A percentile compares a stretch with the other conserved stretches of the same genome.
Evolutionary conservation across 1,140 invertebrate species (phyloP).

Genomic region (Cecropterus lyciades): DNA sequence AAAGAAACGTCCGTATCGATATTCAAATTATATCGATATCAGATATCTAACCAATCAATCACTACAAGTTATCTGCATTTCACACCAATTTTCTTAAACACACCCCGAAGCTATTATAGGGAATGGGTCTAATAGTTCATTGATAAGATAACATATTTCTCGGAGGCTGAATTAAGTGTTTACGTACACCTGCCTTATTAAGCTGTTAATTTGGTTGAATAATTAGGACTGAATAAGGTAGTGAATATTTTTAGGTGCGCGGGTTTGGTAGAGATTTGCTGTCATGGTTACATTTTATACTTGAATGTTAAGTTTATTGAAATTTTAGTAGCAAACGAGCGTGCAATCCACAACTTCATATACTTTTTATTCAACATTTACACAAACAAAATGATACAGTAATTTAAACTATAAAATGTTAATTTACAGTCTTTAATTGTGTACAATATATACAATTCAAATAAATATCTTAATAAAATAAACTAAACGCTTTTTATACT

Average conservation of each 20-base stretch:
- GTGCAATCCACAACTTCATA: too few species aligned
- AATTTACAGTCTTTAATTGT: too few species aligned
- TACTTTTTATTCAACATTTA: too few species aligned
- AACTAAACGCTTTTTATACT: too few species aligned
- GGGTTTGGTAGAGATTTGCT: too few species aligned
- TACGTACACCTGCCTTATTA: conserved; percentile 24
- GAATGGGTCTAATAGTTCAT: conserved; percentile 54
- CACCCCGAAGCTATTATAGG: conserved; percentile 51
- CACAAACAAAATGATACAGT: too few species aligned
- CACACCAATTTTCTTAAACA: conserved; percentile 55
- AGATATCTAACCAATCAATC: conserved; percentile 50
- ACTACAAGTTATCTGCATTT: conserved; percentile 49
- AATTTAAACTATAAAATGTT: too few species aligned
- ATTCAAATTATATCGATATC: conserved; percentile 50
- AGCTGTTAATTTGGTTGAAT: conserved; percentile 32
- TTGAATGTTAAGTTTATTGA: too few species aligned
- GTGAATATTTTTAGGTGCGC: conserved; percentile 4
- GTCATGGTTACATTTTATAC: too few species aligned
- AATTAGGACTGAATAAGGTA: conserved; percentile 1
- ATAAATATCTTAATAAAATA: too few species aligned
- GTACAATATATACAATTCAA: too few species aligned
- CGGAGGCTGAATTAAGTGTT: conserved; percentile 34
- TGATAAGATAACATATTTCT: conserved; percentile 61
- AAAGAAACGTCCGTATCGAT: conserved; percentile 4
- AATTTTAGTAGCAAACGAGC: too few species aligned